Evolutionary conservation across 2,113 vertebrate genomes (phyloP).

Genomic region (Dasypus novemcinctus): DNA sequence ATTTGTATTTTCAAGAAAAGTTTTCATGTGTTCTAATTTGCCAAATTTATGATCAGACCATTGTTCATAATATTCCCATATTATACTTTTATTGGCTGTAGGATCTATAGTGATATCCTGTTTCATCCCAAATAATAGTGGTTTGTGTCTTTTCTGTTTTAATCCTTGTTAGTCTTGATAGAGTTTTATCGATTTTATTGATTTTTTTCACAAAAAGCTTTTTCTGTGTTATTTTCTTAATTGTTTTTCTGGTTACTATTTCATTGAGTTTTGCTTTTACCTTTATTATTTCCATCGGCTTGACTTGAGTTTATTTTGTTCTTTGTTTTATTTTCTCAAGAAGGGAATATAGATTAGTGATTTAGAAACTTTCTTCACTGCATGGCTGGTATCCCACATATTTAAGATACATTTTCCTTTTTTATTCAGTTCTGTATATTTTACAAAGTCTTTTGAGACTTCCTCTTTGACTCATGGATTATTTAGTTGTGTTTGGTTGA

Average conservation of each 20-base stretch:
- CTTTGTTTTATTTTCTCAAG: not conserved
- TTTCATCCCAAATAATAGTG: not conserved
- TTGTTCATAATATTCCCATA: not conserved
- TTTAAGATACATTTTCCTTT: not conserved
- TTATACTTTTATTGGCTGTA: not conserved
- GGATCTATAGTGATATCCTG: too few species aligned
- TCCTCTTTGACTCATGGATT: not conserved
- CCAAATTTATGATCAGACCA: not conserved
- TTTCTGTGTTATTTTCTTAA: not conserved
- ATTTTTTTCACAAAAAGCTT: not conserved
- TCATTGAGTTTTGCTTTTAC: not conserved
- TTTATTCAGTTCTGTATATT: not conserved
- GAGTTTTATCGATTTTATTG: not conserved
- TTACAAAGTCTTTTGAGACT: not conserved
- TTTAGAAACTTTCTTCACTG: not conserved
- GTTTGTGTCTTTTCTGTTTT: not conserved
- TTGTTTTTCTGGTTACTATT: not conserved
- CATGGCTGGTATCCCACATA: not conserved
- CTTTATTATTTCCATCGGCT: not conserved
- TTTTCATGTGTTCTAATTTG: not conserved
- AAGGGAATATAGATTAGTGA: not conserved
- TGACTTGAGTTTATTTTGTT: too few species aligned
- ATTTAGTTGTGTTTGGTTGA: not conserved
- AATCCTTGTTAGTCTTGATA: not conserved
- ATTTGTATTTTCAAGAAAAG: not conserved